Evolutionary conservation across 2,797 vertebrate species (phyloP).

Genomic region (Buceros bicornis): DNA sequence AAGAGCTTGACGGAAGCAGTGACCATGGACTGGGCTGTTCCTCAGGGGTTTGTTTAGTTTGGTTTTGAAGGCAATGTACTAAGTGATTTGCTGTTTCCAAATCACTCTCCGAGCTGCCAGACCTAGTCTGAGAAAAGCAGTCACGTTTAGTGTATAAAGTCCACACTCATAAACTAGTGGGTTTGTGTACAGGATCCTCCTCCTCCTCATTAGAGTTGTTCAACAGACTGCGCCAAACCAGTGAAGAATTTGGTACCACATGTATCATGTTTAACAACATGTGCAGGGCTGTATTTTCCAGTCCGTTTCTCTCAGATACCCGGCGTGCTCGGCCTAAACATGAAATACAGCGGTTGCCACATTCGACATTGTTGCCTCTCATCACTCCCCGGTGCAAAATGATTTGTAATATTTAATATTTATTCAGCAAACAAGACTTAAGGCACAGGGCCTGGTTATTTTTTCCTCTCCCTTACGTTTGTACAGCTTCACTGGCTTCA

Average conservation of each 20-base stretch:
- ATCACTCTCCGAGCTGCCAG: background rate
- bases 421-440: background rate
- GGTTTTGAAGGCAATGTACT: background rate
- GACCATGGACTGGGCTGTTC: background rate
- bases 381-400: background rate
- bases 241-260: background rate
- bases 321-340: background rate
- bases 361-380: background rate
- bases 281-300: background rate
- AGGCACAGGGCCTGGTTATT: background rate
- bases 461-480: background rate
- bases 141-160: background rate
- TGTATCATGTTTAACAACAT: background rate
- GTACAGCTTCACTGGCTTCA: background rate
- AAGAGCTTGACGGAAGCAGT: background rate
- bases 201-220: background rate
- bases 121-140: background rate
- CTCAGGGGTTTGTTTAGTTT: background rate
- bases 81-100: constrained; percentile 22
- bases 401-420: background rate
- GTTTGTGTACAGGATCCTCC: background rate
- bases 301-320: background rate
- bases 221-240: background rate
- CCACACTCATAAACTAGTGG: background rate
- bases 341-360: background rate